These are phyloP conservation scores for Intellagama lesueurii DNA, from an alignment of 2,797 vertebrate genomes.

Conservation along the genomic window DNA sequence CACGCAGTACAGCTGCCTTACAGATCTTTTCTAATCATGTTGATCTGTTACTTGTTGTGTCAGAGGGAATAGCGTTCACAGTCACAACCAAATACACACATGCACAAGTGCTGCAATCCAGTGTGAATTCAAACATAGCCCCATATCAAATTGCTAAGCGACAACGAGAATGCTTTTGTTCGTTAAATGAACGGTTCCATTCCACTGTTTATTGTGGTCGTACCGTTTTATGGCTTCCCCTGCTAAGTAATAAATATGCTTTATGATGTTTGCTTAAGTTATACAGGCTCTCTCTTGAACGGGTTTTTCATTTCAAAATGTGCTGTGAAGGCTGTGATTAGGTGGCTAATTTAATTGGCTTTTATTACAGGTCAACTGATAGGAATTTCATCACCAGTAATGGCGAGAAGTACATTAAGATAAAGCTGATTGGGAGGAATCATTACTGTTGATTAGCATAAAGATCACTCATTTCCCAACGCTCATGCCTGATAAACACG, in stretches of 20 bases:
- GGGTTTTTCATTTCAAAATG: conserved; percentile 57
- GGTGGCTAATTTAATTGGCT: conserved; percentile 49
- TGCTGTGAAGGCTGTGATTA: conserved; percentile 51
- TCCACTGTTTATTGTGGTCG: neutral
- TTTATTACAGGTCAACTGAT: conserved; percentile 64
- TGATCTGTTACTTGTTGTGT: conserved; percentile 8
- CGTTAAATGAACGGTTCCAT: conserved; percentile 28
- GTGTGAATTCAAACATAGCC: neutral
- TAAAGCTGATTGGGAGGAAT: conserved; percentile 56
- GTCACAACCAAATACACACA: neutral
- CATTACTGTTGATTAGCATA: conserved; percentile 61
- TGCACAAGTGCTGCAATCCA: neutral
- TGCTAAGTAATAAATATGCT: conserved; percentile 43
- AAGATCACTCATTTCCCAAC: conserved; percentile 59
- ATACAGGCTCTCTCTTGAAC: conserved; percentile 27
- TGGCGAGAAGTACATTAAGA: conserved; percentile 50
- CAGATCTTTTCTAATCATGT: conserved; percentile 35
- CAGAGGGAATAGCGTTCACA: conserved; percentile 26
- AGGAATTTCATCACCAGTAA: conserved; percentile 61
- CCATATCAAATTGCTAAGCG: neutral
- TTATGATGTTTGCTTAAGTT: conserved; percentile 52
- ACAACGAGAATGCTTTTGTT: conserved; percentile 24
- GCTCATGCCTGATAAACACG: conserved; percentile 47
- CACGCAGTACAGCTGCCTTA: neutral
- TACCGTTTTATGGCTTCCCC: conserved; percentile 35